phyloP scores from a whole-genome alignment of 2,113 vertebrate species.

The Phyllostomus discolor region DNA sequence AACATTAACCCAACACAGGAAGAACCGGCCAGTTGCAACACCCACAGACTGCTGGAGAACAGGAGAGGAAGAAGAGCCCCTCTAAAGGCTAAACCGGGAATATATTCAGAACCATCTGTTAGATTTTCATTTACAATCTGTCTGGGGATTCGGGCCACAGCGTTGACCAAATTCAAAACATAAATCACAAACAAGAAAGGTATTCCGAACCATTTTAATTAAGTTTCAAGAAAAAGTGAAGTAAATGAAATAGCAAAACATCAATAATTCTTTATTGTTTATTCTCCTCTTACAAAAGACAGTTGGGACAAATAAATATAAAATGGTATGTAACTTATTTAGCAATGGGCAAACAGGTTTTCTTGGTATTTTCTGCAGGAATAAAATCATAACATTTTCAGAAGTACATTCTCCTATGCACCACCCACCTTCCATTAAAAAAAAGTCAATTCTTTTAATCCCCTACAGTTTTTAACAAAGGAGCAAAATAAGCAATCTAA shows the following conservation, averaged over 20 bases:
- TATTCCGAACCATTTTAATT: constrained; percentile 2
- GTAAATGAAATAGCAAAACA: constrained; percentile 43
- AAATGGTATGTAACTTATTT: constrained; percentile 74
- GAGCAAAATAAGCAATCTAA: constrained; percentile 51
- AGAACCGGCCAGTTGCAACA: neutral
- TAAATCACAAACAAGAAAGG: neutral
- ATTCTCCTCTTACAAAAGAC: constrained; percentile 74
- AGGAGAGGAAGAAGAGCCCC: neutral
- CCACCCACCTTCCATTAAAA: neutral
- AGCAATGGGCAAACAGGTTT: constrained; percentile 65
- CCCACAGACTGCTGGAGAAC: neutral
- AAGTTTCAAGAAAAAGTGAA: neutral
- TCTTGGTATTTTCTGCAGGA: constrained; percentile 13
- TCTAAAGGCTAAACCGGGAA: neutral
- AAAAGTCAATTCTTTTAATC: constrained; percentile 36
- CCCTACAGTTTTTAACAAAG: constrained; percentile 49
- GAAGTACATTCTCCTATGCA: neutral
- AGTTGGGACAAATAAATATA: constrained; percentile 72
- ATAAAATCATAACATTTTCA: constrained; percentile 31
- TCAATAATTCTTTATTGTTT: constrained; percentile 62
- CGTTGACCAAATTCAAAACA: neutral
- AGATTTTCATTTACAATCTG: neutral
- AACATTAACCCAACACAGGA: neutral
- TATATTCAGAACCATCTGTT: neutral
- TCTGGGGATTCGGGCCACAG: neutral